Conservation (phyloP, 2,888 invertebrate genomes). For the Macaria notata region DNA sequence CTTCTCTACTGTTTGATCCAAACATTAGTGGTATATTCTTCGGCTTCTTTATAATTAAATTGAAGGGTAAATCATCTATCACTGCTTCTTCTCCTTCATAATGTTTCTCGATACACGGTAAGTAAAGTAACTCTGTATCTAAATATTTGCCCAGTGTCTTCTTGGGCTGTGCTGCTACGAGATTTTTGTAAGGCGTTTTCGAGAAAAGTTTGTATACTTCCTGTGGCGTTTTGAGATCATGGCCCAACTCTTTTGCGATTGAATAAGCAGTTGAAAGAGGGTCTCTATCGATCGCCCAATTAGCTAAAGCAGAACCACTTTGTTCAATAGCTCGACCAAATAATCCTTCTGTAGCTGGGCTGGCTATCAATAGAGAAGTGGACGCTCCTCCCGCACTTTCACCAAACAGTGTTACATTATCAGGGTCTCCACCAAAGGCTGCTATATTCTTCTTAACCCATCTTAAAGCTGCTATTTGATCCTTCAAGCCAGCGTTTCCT, state of each 20-base stretch:
- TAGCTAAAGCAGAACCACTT: conserved; percentile 64
- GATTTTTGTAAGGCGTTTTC: conserved; percentile 46
- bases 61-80: conserved; percentile 62
- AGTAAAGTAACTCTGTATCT: conserved; percentile 62
- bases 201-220: conserved; percentile 62
- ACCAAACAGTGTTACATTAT: conserved; percentile 71
- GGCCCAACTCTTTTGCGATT: conserved; percentile 59
- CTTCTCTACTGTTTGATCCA: conserved; percentile 66
- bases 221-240: conserved; percentile 56
- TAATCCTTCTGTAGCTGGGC: conserved; percentile 56
- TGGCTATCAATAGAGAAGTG: conserved; percentile 55
- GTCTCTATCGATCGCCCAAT: conserved; percentile 66
- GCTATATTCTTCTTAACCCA: conserved; percentile 73
- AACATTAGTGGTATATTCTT: conserved; percentile 54
- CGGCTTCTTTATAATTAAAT: conserved; percentile 52
- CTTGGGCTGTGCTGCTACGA: conserved; percentile 48
- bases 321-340: conserved; percentile 67
- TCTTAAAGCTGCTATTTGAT: conserved; percentile 69
- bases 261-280: conserved; percentile 63
- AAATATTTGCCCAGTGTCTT: conserved; percentile 61
- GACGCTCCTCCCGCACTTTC: conserved; percentile 72
- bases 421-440: conserved; percentile 70
- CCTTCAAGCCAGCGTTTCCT: conserved; percentile 71
- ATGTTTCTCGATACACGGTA: conserved; percentile 65
- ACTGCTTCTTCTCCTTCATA: conserved; percentile 59